Evolutionary conservation across 2,888 invertebrate species (phyloP), one percentile per base, ranked within the genome.

Genomic region (Chymomyza amoena): DNA sequence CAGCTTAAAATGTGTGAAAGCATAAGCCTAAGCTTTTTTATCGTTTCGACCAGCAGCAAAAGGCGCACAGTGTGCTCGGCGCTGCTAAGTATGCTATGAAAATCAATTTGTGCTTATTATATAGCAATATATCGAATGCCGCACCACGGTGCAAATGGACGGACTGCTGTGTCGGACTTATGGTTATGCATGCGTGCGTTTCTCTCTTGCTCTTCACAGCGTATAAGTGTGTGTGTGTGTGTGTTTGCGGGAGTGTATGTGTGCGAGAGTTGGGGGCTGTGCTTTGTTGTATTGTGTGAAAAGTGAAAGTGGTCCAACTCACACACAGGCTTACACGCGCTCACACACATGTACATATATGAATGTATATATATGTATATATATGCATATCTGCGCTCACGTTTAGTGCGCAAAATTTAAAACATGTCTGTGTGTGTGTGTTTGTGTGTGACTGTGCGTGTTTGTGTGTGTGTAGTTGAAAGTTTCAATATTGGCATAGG

Each of bases 21-120:
- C 87, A 77, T 87, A 84, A 84, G 85, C 85, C 81, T 84, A 82
- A 84, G 87, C 87, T 87, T 83, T 84, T 85, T 84, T 87, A 83
- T 83, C 82, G 82, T 78, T 76, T 79, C 84, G 84, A 75, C 80
- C 83, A 84, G 54, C 71, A 78, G 77, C 70, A 20, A 70, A 74
- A 18, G 54, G 70, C 52, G 61, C 60, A 57, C 57, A 20, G 57
- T 57, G 57, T 20, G 25, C 57, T 25, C 6, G 20, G 5, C 57
- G 13, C 57, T 10, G 15, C 7, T 20, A 57, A 57, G 57, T 57
- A 57, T 16, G 57, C 57, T 13, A 57, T 57, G 57, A 57, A 57
- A 20, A 25, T 57, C 15, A 57, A 25, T 45, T 13, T 45, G 39
- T 4, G 13, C 39, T 57, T 57, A 4, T 28, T 28, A 57, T 18